phyloP scores from a whole-genome alignment of 2,888 invertebrate species.

The Idaea dimidiata region DNA sequence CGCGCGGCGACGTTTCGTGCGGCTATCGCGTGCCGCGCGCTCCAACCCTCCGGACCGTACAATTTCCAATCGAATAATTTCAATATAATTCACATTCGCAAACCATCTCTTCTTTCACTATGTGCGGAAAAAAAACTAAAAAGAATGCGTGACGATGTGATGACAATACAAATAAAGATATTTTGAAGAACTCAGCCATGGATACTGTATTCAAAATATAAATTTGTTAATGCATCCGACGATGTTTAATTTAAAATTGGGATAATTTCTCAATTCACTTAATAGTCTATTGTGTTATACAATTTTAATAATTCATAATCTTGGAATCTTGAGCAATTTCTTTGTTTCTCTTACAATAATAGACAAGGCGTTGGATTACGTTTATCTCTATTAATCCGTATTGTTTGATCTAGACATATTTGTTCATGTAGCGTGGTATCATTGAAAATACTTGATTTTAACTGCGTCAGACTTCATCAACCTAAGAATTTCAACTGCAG shows the following conservation, averaged over 20 bases:
- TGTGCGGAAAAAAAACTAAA: neutral
- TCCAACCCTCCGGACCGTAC: conserved; percentile 45
- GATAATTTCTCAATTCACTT: neutral
- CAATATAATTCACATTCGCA: conserved; percentile 36
- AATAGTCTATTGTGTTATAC: neutral
- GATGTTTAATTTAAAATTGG: neutral
- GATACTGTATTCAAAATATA: neutral
- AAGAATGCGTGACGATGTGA: neutral
- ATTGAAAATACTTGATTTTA: neutral
- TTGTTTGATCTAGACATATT: conserved; percentile 53
- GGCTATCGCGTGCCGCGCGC: conserved; percentile 53
- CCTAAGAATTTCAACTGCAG: neutral
- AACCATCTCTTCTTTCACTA: conserved; percentile 6
- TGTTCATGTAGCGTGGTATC: conserved; percentile 44
- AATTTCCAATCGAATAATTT: conserved; percentile 69
- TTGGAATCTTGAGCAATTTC: conserved; percentile 19
- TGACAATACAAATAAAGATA: neutral
- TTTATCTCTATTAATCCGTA: neutral
- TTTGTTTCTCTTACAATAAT: conserved; percentile 27
- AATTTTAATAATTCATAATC: neutral
- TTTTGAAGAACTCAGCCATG: neutral
- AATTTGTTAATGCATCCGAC: neutral
- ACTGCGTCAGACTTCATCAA: neutral
- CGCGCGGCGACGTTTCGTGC: conserved; percentile 50
- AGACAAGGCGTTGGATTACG: conserved; percentile 2